phyloP scores from a whole-genome alignment of 2,113 vertebrate species.

The Corvus hawaiiensis region DNA sequence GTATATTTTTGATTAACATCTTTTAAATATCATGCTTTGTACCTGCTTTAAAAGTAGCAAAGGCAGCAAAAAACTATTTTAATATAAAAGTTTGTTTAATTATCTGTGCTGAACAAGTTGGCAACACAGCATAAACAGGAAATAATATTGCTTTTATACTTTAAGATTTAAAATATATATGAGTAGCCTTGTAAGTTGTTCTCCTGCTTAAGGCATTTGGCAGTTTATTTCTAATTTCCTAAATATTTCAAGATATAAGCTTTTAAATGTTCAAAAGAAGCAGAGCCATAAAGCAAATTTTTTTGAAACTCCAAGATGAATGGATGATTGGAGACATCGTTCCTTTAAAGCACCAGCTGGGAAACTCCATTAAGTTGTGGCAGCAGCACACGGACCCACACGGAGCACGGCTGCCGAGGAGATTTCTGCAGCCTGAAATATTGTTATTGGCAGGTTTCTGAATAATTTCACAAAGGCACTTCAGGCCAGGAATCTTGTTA shows the following conservation, averaged over 20 bases:
- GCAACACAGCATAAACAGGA: conserved; percentile 1
- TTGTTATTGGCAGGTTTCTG: conserved; percentile 42
- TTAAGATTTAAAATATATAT: background rate
- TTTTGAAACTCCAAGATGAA: conserved; percentile 66
- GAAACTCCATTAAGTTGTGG: conserved; percentile 52
- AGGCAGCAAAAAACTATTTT: background rate
- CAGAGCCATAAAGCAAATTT: conserved; percentile 42
- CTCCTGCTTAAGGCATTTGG: conserved; percentile 29
- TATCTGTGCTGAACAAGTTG: conserved; percentile 30
- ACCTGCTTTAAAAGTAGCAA: conserved; percentile 38
- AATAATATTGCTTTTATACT: background rate
- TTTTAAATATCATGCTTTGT: background rate
- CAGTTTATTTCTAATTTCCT: conserved; percentile 53
- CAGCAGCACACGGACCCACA: conserved; percentile 27
- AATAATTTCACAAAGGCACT: conserved; percentile 53
- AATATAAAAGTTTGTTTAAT: conserved; percentile 24
- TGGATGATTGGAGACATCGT: conserved; percentile 10
- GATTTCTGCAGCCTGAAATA: conserved; percentile 44
- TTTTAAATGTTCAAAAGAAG: conserved; percentile 67
- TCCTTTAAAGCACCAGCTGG: conserved; percentile 61
- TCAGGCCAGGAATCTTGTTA: conserved; percentile 54
- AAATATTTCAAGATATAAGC: conserved; percentile 29
- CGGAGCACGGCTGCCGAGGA: background rate
- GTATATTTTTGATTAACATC: background rate
- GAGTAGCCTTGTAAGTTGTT: conserved; percentile 19